Base-by-base conservation (phyloP, 2,888 invertebrate species). In the Hypomecis punctinalis region DNA sequence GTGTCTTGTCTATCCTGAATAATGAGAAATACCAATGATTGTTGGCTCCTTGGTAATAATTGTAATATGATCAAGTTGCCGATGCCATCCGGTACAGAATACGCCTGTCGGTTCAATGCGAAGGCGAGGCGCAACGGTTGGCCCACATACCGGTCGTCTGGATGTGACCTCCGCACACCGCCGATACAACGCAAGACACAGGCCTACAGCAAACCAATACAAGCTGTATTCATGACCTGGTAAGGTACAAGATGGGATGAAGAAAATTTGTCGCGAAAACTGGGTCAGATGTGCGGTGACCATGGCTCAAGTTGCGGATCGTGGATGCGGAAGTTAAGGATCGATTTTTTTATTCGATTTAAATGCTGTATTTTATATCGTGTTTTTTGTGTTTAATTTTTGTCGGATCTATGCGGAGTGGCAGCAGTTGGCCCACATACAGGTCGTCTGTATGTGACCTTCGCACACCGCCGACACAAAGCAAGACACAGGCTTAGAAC, bases 101-200 rank as follows among this genome's bases (percentile, higher is more conserved):
- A 78, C 66, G 71, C 52, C 72, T 61, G 62, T 68, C 58, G 42
- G 63, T 65, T 67, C 63, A 66, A 58, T 66, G 72, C 74, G 71
- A 61, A 69, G 69, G 69, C 67, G 61, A 68, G 64, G 58, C 64
- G 43, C 69, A 88, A 84, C 88, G 87, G 86, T 84, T 84, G 90
- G 80, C 90, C 89, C 73, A 90, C 86, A 89, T 89, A 83, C 86
- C 86, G 83, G 78, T 80, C 82, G 83, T 75, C 79, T 74, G 82
- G 80, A 79, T 82, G 74, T 83, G 86, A 87, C 89, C 89, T 82
- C 88, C 74, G 79, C 81, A 87, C 85, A 89, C 79, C 85, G 88
- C 85, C 86, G 85, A 88, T 85, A 84, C 72, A 76, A 71, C 71
- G 66, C 71, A 72, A 63, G 53, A 49, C 37, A 61, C 60, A 57